These are phyloP conservation scores for Lepidochrysops patricia DNA, from an alignment of 2,888 invertebrate genomes.

Conservation along the genomic window DNA sequence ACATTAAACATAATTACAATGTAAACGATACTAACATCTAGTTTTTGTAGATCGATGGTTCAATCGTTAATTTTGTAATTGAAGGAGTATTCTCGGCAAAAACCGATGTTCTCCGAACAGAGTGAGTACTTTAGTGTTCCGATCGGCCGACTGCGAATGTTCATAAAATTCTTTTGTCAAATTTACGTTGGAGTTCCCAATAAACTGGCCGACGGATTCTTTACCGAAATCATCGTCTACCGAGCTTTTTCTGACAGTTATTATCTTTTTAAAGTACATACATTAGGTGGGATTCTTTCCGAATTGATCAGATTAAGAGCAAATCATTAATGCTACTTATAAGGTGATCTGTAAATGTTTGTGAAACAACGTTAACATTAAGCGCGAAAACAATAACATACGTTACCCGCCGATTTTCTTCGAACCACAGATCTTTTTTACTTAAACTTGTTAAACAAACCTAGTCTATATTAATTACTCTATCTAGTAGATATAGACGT, in stretches of 20 bases:
- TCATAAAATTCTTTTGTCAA: conserved; percentile 72
- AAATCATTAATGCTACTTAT: not conserved
- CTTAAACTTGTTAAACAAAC: too few species aligned
- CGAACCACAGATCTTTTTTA: too few species aligned
- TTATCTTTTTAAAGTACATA: conserved; percentile 41
- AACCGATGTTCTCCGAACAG: conserved; percentile 56
- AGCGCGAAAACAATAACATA: too few species aligned
- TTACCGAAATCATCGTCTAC: conserved; percentile 61
- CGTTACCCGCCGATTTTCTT: too few species aligned
- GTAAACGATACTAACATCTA: not conserved
- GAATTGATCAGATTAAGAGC: conserved; percentile 3
- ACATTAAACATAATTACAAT: not conserved
- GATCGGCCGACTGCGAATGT: conserved; percentile 56
- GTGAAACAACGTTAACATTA: not conserved
- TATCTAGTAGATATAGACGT: too few species aligned
- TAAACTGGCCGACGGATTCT: conserved; percentile 55
- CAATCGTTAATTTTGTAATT: conserved; percentile 74
- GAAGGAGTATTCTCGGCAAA: conserved; percentile 59
- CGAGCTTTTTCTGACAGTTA: conserved; percentile 53
- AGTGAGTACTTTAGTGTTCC: conserved; percentile 47
- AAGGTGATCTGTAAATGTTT: not conserved
- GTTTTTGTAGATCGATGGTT: conserved; percentile 29
- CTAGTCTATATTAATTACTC: too few species aligned
- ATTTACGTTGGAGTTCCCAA: conserved; percentile 62
- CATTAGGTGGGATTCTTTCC: conserved; percentile 22